Base-by-base conservation (phyloP, 2,888 invertebrate genomes). In the Xylota sylvarum region DNA sequence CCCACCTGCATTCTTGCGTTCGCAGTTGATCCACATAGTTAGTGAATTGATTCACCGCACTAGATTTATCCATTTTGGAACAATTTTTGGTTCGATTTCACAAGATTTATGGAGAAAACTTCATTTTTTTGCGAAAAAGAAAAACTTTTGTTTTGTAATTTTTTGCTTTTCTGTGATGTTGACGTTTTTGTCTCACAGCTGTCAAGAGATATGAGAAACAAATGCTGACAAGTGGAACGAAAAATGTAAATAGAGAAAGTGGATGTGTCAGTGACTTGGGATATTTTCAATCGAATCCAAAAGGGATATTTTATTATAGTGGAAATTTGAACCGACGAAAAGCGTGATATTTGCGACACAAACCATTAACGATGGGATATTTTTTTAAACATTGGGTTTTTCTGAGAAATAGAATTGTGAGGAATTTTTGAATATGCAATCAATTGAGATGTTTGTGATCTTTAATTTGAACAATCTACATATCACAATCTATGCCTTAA, bases 1-100 rank as follows among this genome's bases (percentile, higher is more conserved):
- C 87, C 80, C 84, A 93, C 93, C 91, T 92, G 92, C 92, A 93
- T 91, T 93, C 93, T 12, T 91, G 92, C 67, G 90, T 92, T 69
- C 93, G 90, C 78, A 93, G 89, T 79, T 91, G 90, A 65, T 93
- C 93, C 74, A 93, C 91, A 37, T 90, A 89, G 35, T 90, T 90
- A 19, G 89, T 91, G 86, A 92, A 92, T 62, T 90, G 91, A 88
- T 92, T 91, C 23, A 88, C 90, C 60, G 88, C 89, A 85, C 80
- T 88, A 43, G 91, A 89, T 86, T 91, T 91, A 62, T 91, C 91
- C 91, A 91, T 91, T 74, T 73, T 58, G 27, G 14, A 27, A 23
- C 9, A 30, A 5, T 27, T 65, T 32, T 67, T 5, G 1, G 58
- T 48, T 19, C n/a, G 32, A 32, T 37, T 73, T 43, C 0, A 6